These are phyloP conservation scores for Cavia porcellus DNA, from an alignment of 2,113 vertebrate species.

Conservation along the genomic window DNA sequence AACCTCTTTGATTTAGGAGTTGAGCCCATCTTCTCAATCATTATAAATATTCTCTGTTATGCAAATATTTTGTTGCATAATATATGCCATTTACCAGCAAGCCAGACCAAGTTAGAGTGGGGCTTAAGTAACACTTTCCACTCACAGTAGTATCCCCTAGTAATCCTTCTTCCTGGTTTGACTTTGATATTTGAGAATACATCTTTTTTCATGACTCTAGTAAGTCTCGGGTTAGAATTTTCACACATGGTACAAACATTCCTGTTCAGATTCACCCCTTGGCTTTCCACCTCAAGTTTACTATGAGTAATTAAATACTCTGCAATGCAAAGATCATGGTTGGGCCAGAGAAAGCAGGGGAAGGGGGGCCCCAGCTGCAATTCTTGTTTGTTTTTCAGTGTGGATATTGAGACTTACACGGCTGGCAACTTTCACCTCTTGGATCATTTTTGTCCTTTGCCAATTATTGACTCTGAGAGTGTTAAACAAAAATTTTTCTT, in stretches of 20 bases:
- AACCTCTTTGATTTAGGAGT: background rate
- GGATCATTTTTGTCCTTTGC: slow-evolving; percentile 75
- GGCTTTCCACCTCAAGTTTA: slow-evolving; percentile 32
- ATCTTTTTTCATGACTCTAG: background rate
- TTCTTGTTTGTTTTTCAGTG: slow-evolving; percentile 69
- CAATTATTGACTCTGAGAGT: slow-evolving; percentile 76
- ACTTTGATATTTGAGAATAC: background rate
- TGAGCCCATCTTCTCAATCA: background rate
- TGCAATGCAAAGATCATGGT: background rate
- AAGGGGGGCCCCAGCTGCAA: background rate
- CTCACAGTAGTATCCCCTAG: background rate
- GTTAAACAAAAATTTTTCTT: slow-evolving; percentile 79
- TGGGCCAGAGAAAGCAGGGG: background rate
- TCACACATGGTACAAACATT: slow-evolving; percentile 48
- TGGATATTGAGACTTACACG: slow-evolving; percentile 68
- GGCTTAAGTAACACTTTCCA: background rate
- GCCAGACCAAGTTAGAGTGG: background rate
- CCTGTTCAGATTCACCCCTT: slow-evolving; percentile 49
- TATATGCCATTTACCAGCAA: background rate
- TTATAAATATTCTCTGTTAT: background rate
- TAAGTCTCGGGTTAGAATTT: slow-evolving; percentile 59
- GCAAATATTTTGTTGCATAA: background rate
- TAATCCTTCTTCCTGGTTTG: background rate
- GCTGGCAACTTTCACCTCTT: slow-evolving; percentile 78
- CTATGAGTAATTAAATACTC: slow-evolving; percentile 34